Base-by-base conservation (phyloP, 2,113 vertebrate species). In the Hucho hucho region DNA sequence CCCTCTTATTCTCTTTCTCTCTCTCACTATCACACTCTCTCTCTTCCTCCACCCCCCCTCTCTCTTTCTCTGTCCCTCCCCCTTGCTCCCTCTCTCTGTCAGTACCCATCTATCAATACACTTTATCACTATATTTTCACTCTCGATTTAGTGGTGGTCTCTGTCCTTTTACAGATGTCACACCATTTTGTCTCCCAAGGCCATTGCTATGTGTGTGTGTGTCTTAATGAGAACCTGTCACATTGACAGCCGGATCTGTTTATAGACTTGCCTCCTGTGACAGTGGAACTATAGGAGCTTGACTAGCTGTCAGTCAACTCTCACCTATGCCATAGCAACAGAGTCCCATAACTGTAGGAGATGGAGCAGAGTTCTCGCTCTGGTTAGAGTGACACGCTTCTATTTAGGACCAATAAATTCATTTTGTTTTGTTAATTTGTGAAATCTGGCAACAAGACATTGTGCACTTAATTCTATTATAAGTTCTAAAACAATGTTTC, bases 1-100 rank as follows among this genome's bases (percentile, higher is more conserved):
- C 43, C 25, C 16, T 65, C 65, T 46, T 73, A 68, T 46, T 64
- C 24, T 71, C 71, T 69, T 61, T 56, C 75, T 67, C 69, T 74
- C 64, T 56, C 20, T 24, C 43, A 16, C 28, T 25, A 24, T 58
- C 37, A 43, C 59, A 43, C 59, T 64, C 37, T 46, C 58, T 43
- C 37, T 43, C 37, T 43, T 43, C 11, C 37, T 43, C 37, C 9
- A 43, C 9, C 37, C 37, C 37, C 9, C 37, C 67, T 74, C 37
- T 37, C 71, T 74, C 72, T 69, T n/a, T 70, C 74, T 64, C 25
- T 68, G 22, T 74, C 73, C 25, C 9, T 26, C 25, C 6, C 9
- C 56, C 12, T 43, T 43, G 4, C 4, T 47, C 58, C 63, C 58
- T 24, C 22, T 70, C 12, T 20, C 46, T 5, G 29, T 56, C 37